phyloP scores from a whole-genome alignment of 2,888 invertebrate genomes.

The Hipparchia semele region DNA sequence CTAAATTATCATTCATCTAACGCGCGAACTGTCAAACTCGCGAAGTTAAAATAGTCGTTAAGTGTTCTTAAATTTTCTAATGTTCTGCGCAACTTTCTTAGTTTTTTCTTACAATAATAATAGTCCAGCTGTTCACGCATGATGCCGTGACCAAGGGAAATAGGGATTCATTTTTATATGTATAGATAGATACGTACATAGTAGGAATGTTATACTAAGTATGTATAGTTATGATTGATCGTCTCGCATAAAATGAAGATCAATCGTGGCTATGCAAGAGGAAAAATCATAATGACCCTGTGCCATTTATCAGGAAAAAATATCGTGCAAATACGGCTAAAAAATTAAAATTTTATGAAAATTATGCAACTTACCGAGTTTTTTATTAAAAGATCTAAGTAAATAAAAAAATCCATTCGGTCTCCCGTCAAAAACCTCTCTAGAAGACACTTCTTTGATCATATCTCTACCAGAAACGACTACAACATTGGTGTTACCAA shows the following conservation, averaged over 20 bases:
- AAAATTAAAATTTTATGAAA: neutral
- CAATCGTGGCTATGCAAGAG: neutral
- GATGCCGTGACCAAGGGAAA: no score
- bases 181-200: no score
- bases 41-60: no score
- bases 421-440: conserved; percentile 87
- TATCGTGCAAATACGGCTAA: neutral
- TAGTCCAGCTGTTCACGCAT: no score
- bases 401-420: conserved; percentile 89
- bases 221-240: neutral
- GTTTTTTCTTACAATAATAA: no score
- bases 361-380: conserved; percentile 82
- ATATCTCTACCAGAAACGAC: conserved; percentile 84
- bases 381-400: conserved; percentile 86
- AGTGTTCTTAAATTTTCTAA: no score
- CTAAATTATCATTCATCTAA: no score
- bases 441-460: conserved; percentile 84
- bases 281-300: neutral
- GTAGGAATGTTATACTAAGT: no score
- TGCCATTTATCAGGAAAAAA: neutral
- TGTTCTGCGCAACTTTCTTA: no score
- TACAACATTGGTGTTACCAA: conserved; percentile 85
- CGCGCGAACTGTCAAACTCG: no score
- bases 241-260: neutral
- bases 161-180: no score